Percentiles rank a stretch among this genome's conserved stretches.
Evolutionary conservation across 2,797 vertebrate species (phyloP).

Genomic region (Brotula barbata): DNA sequence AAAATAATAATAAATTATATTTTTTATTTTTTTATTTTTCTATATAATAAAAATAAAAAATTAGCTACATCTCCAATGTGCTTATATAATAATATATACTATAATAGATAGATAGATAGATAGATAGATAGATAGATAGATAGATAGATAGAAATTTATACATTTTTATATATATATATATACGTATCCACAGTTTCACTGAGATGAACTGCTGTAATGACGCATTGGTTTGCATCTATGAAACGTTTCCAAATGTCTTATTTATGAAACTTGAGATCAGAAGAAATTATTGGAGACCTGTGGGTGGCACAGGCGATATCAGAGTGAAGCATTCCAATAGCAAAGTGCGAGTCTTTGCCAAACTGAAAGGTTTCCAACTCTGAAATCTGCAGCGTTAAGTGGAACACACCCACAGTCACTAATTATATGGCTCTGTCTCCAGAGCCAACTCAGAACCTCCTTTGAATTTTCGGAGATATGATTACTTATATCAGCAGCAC

Average conservation of each 20-base stretch:
- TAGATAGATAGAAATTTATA: too few relatives aligned
- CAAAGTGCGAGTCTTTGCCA: constrained; percentile 46
- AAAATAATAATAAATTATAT: too few relatives aligned
- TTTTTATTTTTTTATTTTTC: too few relatives aligned
- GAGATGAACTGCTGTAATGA: constrained; percentile 72
- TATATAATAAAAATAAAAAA: too few relatives aligned
- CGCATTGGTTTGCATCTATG: constrained; percentile 59
- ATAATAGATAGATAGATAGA: too few relatives aligned
- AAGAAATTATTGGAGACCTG: constrained; percentile 74
- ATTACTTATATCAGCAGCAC: neutral
- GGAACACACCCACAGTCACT: constrained; percentile 51
- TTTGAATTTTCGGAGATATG: constrained; percentile 13
- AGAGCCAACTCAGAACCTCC: constrained; percentile 10
- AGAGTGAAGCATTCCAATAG: constrained; percentile 46
- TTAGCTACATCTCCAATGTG: constrained; percentile 69
- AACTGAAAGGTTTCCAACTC: constrained; percentile 66
- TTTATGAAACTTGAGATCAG: constrained; percentile 76
- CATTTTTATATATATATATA: too few relatives aligned
- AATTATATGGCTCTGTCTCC: constrained; percentile 44
- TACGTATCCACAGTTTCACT: constrained; percentile 66
- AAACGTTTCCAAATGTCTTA: constrained; percentile 70
- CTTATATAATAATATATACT: too few relatives aligned
- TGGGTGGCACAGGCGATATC: constrained; percentile 67
- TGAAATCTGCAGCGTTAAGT: constrained; percentile 51
- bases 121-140: too few relatives aligned